phyloP scores from a whole-genome alignment of 2,888 invertebrate genomes.

The Cetonia aurata region DNA sequence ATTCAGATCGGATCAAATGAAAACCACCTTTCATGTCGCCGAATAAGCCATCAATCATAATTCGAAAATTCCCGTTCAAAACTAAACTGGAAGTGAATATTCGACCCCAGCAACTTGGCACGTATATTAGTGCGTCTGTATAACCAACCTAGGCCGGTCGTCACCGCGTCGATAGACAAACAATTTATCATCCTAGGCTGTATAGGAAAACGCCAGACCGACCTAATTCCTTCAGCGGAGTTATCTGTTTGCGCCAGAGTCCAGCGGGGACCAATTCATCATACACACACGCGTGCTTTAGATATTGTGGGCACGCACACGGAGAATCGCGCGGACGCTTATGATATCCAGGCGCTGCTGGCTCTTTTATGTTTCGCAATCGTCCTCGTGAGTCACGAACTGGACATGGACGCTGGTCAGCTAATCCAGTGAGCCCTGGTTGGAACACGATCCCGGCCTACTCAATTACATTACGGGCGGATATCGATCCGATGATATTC shows the following conservation, averaged over 20 bases:
- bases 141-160: neutral
- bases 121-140: neutral
- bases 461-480: conserved; percentile 52
- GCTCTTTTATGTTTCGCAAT: conserved; percentile 44
- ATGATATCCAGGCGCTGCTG: neutral
- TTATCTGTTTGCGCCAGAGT: conserved; percentile 16
- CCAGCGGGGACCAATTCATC: conserved; percentile 16
- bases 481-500: conserved; percentile 31
- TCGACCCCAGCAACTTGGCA: too few species aligned
- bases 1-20: too few species aligned
- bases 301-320: neutral
- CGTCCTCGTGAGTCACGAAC: conserved; percentile 53
- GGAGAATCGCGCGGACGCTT: too few species aligned
- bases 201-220: conserved; percentile 8
- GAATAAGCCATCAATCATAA: too few species aligned
- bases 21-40: too few species aligned
- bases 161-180: conserved; percentile 13
- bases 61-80: too few species aligned
- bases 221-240: conserved; percentile 31
- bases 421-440: conserved; percentile 56
- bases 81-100: too few species aligned
- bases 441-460: conserved; percentile 49
- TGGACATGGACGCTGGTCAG: conserved; percentile 55
- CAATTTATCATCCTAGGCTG: conserved; percentile 4
- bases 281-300: conserved; percentile 8